Conservation (phyloP, 1,140 invertebrate genomes). For the Ctenoplectra terminalis region DNA sequence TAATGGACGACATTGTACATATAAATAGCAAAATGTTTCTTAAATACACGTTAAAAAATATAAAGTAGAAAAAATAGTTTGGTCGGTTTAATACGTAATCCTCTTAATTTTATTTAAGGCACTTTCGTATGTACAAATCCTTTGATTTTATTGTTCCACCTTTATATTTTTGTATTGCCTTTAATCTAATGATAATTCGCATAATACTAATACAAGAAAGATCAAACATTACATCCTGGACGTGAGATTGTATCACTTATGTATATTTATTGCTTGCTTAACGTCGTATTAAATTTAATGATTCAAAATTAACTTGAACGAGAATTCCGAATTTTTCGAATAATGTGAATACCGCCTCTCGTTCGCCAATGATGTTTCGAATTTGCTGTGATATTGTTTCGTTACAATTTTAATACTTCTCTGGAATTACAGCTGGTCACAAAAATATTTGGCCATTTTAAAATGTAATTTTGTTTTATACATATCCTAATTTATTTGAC, state of each 20-base stretch:
- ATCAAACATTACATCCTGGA: background rate
- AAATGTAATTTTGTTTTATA: no score
- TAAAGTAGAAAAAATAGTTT: constrained; percentile 55
- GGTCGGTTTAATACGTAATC: background rate
- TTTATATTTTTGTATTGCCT: background rate
- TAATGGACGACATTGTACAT: constrained; percentile 18
- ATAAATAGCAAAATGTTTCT: constrained; percentile 25
- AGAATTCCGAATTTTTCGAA: background rate
- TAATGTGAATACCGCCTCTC: background rate
- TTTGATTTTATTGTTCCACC: background rate
- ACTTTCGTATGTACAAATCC: constrained; percentile 55
- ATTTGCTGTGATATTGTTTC: background rate
- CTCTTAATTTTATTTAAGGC: constrained; percentile 51
- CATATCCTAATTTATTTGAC: no score
- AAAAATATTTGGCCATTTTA: no score
- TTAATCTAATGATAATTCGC: background rate
- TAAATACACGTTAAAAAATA: constrained; percentile 42
- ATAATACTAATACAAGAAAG: background rate
- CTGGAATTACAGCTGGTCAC: no score
- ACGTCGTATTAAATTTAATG: background rate
- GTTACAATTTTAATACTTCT: background rate
- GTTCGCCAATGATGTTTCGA: background rate
- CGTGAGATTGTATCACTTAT: background rate
- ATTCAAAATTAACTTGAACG: background rate
- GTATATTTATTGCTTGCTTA: constrained; percentile 12